A percentile compares a stretch with the other conserved stretches of the same genome.
Conservation (phyloP, 2,797 vertebrate species). For the Mormyrus hasselquistii region DNA sequence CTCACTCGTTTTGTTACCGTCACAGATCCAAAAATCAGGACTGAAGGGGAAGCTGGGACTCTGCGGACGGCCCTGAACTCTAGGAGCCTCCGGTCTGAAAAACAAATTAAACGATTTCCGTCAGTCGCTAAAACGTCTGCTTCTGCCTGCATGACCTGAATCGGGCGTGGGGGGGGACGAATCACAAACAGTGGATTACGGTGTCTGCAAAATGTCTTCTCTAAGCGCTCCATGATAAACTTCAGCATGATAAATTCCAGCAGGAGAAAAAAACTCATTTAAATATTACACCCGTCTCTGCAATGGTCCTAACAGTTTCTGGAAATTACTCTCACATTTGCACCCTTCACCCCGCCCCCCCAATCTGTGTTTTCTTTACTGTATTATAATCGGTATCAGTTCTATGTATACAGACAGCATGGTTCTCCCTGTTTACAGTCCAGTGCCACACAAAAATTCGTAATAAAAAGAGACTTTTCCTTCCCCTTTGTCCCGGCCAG, state of each 20-base stretch:
- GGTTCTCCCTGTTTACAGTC: neutral
- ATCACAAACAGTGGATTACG: neutral
- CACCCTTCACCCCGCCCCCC: neutral
- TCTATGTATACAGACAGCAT: neutral
- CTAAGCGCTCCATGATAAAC: neutral
- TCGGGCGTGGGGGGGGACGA: too few relatives aligned
- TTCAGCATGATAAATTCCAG: constrained; percentile 12
- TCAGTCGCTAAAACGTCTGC: neutral
- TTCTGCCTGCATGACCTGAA: neutral
- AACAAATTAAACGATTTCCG: constrained; percentile 17
- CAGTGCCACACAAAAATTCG: neutral
- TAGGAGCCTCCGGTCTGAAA: constrained; percentile 6
- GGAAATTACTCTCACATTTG: neutral
- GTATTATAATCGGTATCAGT: neutral
- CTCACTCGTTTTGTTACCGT: constrained; percentile 7
- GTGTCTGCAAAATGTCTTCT: neutral
- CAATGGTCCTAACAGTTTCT: neutral
- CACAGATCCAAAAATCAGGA: constrained; percentile 14
- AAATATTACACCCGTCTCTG: neutral
- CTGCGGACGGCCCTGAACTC: neutral
- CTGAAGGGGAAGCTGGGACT: neutral
- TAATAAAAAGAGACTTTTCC: neutral
- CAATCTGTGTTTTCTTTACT: neutral
- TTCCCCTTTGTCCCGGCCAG: neutral
- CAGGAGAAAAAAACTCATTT: neutral